These are phyloP conservation scores for Pangasius krempfi DNA, from an alignment of 2,797 vertebrate genomes.

Conservation along the genomic window DNA sequence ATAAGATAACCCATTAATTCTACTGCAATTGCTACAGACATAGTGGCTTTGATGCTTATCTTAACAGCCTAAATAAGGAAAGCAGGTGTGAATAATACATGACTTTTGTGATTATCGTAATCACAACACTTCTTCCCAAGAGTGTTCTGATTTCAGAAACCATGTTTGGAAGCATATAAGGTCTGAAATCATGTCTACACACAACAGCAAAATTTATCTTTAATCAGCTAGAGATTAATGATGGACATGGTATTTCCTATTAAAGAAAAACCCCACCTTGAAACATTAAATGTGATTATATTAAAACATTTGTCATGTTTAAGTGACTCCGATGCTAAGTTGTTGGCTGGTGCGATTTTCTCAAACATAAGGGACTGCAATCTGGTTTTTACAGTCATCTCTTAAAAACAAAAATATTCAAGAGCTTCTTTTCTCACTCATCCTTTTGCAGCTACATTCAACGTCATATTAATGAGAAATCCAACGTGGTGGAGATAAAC, in stretches of 20 bases:
- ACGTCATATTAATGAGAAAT: background rate
- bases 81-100: slow-evolving; percentile 5
- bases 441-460: background rate
- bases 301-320: background rate
- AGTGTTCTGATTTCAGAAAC: background rate
- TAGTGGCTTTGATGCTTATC: slow-evolving; percentile 8
- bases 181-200: background rate
- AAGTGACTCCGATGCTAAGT: background rate
- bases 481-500: background rate
- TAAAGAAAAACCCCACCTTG: background rate
- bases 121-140: background rate
- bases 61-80: slow-evolving; percentile 19
- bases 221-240: background rate
- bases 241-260: background rate
- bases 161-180: background rate
- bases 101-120: background rate
- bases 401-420: background rate
- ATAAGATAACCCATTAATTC: slow-evolving; percentile 39
- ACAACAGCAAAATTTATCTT: background rate
- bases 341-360: background rate
- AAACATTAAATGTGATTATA: background rate
- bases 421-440: background rate
- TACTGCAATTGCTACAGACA: background rate
- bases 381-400: background rate
- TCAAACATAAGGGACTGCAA: background rate